Base-by-base conservation (phyloP, 2,797 vertebrate genomes). In the Uromys caudimaculatus region DNA sequence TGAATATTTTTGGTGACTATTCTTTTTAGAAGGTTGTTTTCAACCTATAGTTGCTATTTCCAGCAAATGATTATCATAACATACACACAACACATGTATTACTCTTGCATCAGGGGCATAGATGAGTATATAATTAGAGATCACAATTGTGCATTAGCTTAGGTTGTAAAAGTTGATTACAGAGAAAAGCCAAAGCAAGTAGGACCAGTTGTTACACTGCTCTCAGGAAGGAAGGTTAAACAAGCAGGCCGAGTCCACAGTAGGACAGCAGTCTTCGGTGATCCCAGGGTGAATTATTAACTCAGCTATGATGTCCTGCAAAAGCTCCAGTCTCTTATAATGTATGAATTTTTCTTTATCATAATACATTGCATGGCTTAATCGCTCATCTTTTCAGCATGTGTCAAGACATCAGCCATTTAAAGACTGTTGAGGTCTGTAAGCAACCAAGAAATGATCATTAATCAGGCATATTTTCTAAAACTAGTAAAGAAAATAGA, bases 401-500 rank as follows among this genome's bases (percentile, higher is more conserved):
- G 81, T 97, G 87, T 94, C 79, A 58, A 4, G 6, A 44, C 97
- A 87, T 13, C 52, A 35, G 56, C 1, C n/a, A 64, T 96, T 96
- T 97, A 92, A 95, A 94, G 81, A 92, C 41, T 64, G 60, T 19
- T 96, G 71, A 97, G 92, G 41, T 97, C 32, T 35, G 58, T 93
- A 88, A 97, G 17, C 64, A 73, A 86, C 58, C 75, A 93, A 96
- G 94, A 97, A 97, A 32, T 13, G 5, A 2, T 85, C 93, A 79
- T 50, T 96, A 69, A 87, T 86, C 4, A 17, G 60, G 56, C 38
- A 82, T 32, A 95, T 71, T 85, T 97, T 78, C 92, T 91, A 95
- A 86, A 95, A 52, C 44, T 44, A 44, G 44, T 44, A 44, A 44
- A 44, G 44, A 44, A 44, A 44, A 44, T 44, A 44, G 44, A 44